Percentiles rank a stretch among this genome's conserved stretches.
Conservation (phyloP, 2,888 invertebrate genomes). For the Andrena chrysosceles region DNA sequence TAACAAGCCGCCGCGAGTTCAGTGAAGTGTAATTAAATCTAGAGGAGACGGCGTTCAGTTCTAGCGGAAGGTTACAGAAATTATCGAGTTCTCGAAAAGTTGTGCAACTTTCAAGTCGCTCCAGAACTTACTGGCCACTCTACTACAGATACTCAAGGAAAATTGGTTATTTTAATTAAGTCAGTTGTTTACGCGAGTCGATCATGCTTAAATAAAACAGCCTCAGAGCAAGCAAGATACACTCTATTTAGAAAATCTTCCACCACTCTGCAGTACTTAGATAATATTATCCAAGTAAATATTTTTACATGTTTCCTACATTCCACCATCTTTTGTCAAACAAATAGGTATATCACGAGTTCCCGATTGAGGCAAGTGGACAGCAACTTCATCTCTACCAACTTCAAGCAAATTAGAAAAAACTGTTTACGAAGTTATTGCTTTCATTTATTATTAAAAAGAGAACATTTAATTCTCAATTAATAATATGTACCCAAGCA, state of each 20-base stretch:
- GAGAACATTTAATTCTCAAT: too few relatives aligned
- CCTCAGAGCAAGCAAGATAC: background rate
- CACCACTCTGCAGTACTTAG: background rate
- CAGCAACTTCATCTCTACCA: too few relatives aligned
- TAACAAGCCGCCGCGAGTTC: slow-evolving; percentile 57
- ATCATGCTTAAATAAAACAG: slow-evolving; percentile 6
- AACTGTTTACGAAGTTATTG: too few relatives aligned
- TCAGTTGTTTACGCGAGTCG: slow-evolving; percentile 14
- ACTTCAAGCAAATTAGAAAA: too few relatives aligned
- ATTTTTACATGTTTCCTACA: background rate
- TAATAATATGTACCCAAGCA: too few relatives aligned
- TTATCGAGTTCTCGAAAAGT: slow-evolving; percentile 61
- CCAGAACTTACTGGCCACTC: slow-evolving; percentile 36
- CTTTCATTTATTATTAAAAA: too few relatives aligned
- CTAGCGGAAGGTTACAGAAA: slow-evolving; percentile 54
- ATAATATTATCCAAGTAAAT: background rate
- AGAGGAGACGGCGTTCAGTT: slow-evolving; percentile 47
- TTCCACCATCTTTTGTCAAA: too few relatives aligned
- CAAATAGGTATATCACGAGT: too few relatives aligned
- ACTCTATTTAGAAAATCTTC: background rate
- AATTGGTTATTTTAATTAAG: slow-evolving; percentile 41
- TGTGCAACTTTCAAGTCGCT: slow-evolving; percentile 40
- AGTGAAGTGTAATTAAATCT: slow-evolving; percentile 55
- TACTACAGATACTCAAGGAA: slow-evolving; percentile 12
- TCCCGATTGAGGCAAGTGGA: too few relatives aligned